Conservation (phyloP, 2,797 vertebrate genomes). For the Pseudochirops cupreus region DNA sequence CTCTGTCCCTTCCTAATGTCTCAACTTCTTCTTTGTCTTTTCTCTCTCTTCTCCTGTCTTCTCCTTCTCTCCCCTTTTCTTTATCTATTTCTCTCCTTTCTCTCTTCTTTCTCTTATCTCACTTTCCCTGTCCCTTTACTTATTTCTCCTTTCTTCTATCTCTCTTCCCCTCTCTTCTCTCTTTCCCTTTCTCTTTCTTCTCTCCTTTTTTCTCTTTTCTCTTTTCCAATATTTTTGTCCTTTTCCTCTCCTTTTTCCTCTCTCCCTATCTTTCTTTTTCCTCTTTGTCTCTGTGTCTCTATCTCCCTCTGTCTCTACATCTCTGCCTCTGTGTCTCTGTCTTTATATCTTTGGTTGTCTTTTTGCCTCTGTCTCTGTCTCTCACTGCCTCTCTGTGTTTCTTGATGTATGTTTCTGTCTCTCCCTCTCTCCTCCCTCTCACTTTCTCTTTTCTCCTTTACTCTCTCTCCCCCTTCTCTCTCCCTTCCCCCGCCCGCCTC, state of each 20-base stretch:
- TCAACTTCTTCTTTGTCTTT: neutral
- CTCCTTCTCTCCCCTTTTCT: neutral
- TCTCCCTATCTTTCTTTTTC: neutral
- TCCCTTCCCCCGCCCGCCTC: neutral
- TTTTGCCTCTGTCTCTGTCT: neutral
- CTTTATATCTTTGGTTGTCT: neutral
- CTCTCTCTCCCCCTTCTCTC: no score
- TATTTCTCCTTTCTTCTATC: neutral
- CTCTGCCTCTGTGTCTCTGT: neutral
- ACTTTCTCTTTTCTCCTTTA: neutral
- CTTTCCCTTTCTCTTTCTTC: neutral
- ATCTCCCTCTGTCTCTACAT: neutral
- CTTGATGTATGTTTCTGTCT: neutral
- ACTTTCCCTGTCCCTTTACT: no score
- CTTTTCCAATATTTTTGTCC: no score
- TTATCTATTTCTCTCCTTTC: neutral
- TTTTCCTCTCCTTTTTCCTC: neutral
- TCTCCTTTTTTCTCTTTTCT: neutral
- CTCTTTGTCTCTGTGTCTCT: neutral
- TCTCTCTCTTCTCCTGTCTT: neutral
- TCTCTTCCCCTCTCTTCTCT: neutral
- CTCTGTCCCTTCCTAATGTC: neutral
- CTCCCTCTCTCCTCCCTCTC: neutral
- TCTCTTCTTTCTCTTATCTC: neutral
- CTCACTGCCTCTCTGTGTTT: neutral